A percentile compares a stretch with the other conserved stretches of the same genome.
Conservation (phyloP, 1,140 invertebrate species). For the Leptinotarsa texana region DNA sequence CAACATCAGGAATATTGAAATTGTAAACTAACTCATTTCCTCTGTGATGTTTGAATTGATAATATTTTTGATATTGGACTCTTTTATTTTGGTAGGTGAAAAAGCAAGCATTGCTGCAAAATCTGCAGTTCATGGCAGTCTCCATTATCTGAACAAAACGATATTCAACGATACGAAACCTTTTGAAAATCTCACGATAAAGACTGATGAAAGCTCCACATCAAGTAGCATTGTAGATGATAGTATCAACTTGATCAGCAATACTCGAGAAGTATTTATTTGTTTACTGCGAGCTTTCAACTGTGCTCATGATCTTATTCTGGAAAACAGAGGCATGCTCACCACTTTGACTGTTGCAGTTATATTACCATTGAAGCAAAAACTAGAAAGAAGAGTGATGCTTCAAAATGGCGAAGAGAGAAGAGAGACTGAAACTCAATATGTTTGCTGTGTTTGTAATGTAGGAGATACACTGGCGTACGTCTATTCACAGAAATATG, state of each 20-base stretch:
- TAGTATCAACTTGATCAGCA: slow-evolving; percentile 42
- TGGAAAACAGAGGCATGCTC: slow-evolving; percentile 81
- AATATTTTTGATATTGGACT: too few relatives aligned
- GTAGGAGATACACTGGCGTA: slow-evolving; percentile 90
- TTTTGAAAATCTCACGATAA: slow-evolving; percentile 49
- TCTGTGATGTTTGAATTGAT: too few relatives aligned
- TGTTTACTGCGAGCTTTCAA: slow-evolving; percentile 82
- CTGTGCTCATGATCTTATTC: slow-evolving; percentile 84
- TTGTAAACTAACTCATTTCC: not conserved
- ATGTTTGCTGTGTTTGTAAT: slow-evolving; percentile 86
- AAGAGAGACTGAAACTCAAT: slow-evolving; percentile 57
- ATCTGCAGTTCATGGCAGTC: slow-evolving; percentile 84
- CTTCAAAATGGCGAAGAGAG: slow-evolving; percentile 21
- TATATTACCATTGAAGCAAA: slow-evolving; percentile 65
- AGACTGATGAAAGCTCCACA: slow-evolving; percentile 39
- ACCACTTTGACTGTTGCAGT: slow-evolving; percentile 85
- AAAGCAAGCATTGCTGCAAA: slow-evolving; percentile 86
- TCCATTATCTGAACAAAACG: slow-evolving; percentile 82
- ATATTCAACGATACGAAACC: slow-evolving; percentile 63
- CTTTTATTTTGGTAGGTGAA: slow-evolving; percentile 60
- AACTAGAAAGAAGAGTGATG: slow-evolving; percentile 18
- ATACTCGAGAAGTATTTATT: slow-evolving; percentile 67
- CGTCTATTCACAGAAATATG: slow-evolving; percentile 79
- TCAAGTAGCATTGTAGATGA: slow-evolving; percentile 27
- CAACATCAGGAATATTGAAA: not conserved